These are phyloP conservation scores for Thera britannica DNA, from an alignment of 2,888 invertebrate genomes.

Conservation along the genomic window DNA sequence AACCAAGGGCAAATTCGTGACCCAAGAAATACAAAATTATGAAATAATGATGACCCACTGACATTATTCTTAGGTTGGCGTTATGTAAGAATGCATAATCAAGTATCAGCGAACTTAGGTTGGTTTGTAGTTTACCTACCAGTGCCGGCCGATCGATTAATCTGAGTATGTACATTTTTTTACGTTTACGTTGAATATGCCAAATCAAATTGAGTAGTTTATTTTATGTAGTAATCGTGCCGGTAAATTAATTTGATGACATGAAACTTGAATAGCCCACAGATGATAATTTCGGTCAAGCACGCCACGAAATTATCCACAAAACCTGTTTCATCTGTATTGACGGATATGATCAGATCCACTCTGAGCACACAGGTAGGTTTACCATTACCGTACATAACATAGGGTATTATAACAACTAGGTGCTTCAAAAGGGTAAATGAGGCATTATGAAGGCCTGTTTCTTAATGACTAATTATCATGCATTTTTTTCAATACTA, in stretches of 20 bases:
- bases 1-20: slow-evolving; percentile 16
- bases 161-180: too few relatives aligned
- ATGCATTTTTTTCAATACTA: too few relatives aligned
- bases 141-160: neutral
- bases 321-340: slow-evolving; percentile 14
- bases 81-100: slow-evolving; percentile 34
- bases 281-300: too few relatives aligned
- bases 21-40: slow-evolving; percentile 40
- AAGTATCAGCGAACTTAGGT: neutral
- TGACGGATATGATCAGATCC: neutral
- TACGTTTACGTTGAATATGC: too few relatives aligned
- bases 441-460: too few relatives aligned
- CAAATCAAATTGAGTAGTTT: too few relatives aligned
- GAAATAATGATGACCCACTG: slow-evolving; percentile 49
- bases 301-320: slow-evolving; percentile 1
- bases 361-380: neutral
- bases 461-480: too few relatives aligned
- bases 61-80: slow-evolving; percentile 44
- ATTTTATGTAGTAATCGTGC: too few relatives aligned
- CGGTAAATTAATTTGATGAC: too few relatives aligned
- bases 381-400: neutral
- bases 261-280: neutral
- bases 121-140: slow-evolving; percentile 16
- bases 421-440: too few relatives aligned
- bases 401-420: too few relatives aligned